Evolutionary conservation across 2,113 vertebrate genomes (phyloP).

Genomic region (Saimiri boliviensis): DNA sequence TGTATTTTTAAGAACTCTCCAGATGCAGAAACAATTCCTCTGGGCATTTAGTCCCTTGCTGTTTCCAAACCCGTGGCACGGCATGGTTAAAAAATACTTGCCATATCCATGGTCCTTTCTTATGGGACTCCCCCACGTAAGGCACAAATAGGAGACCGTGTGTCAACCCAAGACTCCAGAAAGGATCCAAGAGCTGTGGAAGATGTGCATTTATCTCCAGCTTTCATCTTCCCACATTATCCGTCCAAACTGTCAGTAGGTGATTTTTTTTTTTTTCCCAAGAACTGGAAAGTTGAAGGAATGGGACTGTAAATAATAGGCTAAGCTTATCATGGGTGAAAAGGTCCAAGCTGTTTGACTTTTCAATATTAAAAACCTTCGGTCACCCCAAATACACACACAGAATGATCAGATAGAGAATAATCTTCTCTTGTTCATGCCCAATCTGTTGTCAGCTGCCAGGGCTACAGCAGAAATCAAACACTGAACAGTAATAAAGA

Average conservation of each 20-base stretch:
- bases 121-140: not conserved
- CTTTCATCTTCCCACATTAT: not conserved
- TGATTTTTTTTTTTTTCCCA: not conserved
- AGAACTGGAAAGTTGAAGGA: slow-evolving; percentile 15
- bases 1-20: not conserved
- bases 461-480: slow-evolving; percentile 44
- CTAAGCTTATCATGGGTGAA: not conserved
- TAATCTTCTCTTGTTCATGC: not conserved
- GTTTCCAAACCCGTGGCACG: not conserved
- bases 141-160: not conserved
- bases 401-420: slow-evolving; percentile 8
- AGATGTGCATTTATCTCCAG: not conserved
- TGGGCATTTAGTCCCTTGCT: not conserved
- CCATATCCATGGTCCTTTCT: not conserved
- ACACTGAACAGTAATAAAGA: not conserved
- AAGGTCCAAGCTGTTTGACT: not conserved
- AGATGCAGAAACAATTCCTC: not conserved
- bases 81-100: not conserved
- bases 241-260: not conserved
- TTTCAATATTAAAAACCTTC: not conserved
- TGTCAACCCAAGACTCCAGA: not conserved
- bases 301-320: not conserved
- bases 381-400: not conserved
- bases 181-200: not conserved
- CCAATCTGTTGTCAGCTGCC: slow-evolving; percentile 24